Base-by-base conservation (phyloP, 2,113 vertebrate species). In the Grantiella picta region DNA sequence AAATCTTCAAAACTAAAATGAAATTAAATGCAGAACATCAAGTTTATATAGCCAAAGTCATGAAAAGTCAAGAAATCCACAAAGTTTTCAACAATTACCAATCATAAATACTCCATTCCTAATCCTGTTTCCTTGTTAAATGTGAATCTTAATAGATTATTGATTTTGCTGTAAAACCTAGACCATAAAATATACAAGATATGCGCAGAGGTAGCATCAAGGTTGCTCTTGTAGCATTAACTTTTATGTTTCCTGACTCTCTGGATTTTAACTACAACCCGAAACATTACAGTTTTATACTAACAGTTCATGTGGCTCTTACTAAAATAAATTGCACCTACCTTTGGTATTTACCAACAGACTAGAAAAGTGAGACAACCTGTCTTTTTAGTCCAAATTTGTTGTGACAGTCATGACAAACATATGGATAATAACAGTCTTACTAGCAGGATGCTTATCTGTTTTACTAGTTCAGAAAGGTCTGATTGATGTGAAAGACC, bases 401-500 rank as follows among this genome's bases (percentile, higher is more conserved):
- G 93, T 96, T 97, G 95, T 97, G 97, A 93, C 90, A 96, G 85
- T 97, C 96, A 90, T 95, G 96, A 96, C 94, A 97, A 97, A 96
- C 95, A 86, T 95, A 96, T 95, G 96, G 95, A 97, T 93, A 98
- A 97, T 96, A 97, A 92, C 92, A 98, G 95, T 97, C 97, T 96
- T 96, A 88, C 84, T 97, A 95, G 95, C 97, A 96, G 97, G 96
- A 97, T 96, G 95, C 97, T 98, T 97, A 96, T 98, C 97, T 98
- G 97, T 97, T 98, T 98, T 97, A 98, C 97, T 97, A 98, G 97
- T 98, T 98, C 96, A 97, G 96, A 94, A 94, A 94, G 93, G 90
- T 93, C 96, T 98, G 98, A 98, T 98, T 98, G 98, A 98, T 98
- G 98, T 53, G 91, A 97, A 97, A 98, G 97, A 97, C 97, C 97